A percentile compares a stretch with the other conserved stretches of the same genome.
Conservation (phyloP, 2,113 vertebrate species). For the Pseudolaguvia tuberculata region DNA sequence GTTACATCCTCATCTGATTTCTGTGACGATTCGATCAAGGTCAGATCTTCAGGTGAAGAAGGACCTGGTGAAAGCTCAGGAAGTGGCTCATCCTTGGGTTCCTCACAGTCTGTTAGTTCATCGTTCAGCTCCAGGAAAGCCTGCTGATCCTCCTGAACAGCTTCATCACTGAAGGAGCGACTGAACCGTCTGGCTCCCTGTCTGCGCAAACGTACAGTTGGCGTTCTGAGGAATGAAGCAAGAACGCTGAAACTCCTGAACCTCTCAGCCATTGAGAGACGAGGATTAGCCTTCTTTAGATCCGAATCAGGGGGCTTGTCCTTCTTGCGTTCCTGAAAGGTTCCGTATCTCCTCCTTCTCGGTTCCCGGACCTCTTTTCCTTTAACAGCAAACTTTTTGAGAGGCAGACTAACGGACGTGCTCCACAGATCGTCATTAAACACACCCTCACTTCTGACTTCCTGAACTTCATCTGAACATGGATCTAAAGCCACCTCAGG, state of each 20-base stretch:
- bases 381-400: neutral
- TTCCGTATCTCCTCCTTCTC: conserved; percentile 8
- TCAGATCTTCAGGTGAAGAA: conserved; percentile 12
- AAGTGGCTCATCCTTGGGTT: neutral
- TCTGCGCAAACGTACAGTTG: conserved; percentile 39
- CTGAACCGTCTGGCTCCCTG: conserved; percentile 52
- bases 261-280: conserved; percentile 46
- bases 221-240: conserved; percentile 35
- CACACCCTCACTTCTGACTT: neutral
- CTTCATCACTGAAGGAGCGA: conserved; percentile 53
- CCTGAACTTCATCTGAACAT: neutral
- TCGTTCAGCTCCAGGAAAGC: conserved; percentile 21
- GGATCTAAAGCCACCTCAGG: conserved; percentile 47
- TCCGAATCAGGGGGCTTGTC: conserved; percentile 6
- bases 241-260: conserved; percentile 45
- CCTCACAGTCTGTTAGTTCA: conserved; percentile 27
- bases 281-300: conserved; percentile 34
- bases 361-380: conserved; percentile 17
- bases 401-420: conserved; percentile 21
- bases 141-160: conserved; percentile 35
- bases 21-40: neutral
- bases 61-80: neutral
- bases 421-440: conserved; percentile 10
- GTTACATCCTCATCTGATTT: neutral
- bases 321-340: conserved; percentile 1